Conservation (phyloP, 2,797 vertebrate species). For the Pterois miles region DNA sequence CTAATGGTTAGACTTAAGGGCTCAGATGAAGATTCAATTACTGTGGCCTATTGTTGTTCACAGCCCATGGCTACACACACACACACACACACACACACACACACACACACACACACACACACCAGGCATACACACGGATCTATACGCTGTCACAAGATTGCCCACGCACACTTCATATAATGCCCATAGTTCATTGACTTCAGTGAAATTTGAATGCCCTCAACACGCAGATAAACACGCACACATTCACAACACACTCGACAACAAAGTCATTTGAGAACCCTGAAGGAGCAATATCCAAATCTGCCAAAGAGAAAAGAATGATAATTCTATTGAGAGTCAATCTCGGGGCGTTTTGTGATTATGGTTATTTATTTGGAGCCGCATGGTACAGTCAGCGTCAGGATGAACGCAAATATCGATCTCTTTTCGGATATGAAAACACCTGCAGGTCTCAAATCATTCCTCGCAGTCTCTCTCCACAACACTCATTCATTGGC, state of each 20-base stretch:
- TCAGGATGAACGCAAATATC: conserved; percentile 82
- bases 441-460: conserved; percentile 84
- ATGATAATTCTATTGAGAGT: conserved; percentile 86
- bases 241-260: conserved; percentile 59
- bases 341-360: conserved; percentile 83
- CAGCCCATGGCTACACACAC: conserved; percentile 74
- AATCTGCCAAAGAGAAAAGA: conserved; percentile 84
- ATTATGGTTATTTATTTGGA: conserved; percentile 88
- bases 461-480: conserved; percentile 69
- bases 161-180: conserved; percentile 70
- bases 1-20: conserved; percentile 80
- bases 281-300: conserved; percentile 84
- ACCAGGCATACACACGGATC: conserved; percentile 45
- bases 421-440: conserved; percentile 83
- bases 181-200: conserved; percentile 75
- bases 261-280: conserved; percentile 79
- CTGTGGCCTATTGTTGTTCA: conserved; percentile 83
- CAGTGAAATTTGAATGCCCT: conserved; percentile 72
- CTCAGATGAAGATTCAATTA: conserved; percentile 85
- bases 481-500: conserved; percentile 48
- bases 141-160: conserved; percentile 72
- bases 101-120: conserved; percentile 43
- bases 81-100: conserved; percentile 40
- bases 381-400: conserved; percentile 73
- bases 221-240: conserved; percentile 59